Evolutionary conservation across 2,888 invertebrate genomes (phyloP), one percentile per base, ranked within the genome.

Genomic region (Hypomecis punctinalis): DNA sequence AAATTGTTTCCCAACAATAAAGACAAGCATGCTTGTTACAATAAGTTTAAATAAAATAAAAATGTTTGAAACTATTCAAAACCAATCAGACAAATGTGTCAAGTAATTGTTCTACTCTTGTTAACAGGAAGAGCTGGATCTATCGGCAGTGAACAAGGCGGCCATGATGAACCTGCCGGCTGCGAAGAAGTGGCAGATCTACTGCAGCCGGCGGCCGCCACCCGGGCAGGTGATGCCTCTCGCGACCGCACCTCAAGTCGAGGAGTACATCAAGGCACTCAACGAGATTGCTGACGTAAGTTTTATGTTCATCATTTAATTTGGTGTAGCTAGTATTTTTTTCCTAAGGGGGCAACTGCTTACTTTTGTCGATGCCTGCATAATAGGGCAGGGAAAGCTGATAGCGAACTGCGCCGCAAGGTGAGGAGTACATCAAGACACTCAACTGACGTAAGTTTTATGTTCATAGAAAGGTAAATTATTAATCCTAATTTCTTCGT

Each of bases 131-230:
- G 99, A 99, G 89, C 92, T 99, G 78, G 99, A 98, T 89, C 93
- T 99, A 78, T 98, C 98, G 69, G 97, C 98, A 43, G 96, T 98
- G 9, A 98, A 99, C 89, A 97, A 98, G 85, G 97, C 98, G 74
- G 98, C 98, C 45, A 98, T 99, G 96, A 95, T 98, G 89, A 97
- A 96, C 80, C 94, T 99, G 66, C 98, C 98, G 1, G 96, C 97
- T 0, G 97, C 98, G 81, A 99, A 99, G 91, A 99, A 99, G 91
- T 99, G 98, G 98, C 99, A 99, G 93, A 98, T 99, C 76, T 99
- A 98, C 91, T 98, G 98, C 93, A 98, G 98, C 78, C 94, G 97
- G 72, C 95, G 96, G 62, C 96, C 96, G 9, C 93, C 93, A 13
- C 91, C 91, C 1, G 93, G 93, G 0, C 88, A 88, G 66, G 81